A percentile compares a stretch with the other conserved stretches of the same genome.
Evolutionary conservation across 2,113 vertebrate genomes (phyloP).

Genomic region (Dromiciops gliroides): DNA sequence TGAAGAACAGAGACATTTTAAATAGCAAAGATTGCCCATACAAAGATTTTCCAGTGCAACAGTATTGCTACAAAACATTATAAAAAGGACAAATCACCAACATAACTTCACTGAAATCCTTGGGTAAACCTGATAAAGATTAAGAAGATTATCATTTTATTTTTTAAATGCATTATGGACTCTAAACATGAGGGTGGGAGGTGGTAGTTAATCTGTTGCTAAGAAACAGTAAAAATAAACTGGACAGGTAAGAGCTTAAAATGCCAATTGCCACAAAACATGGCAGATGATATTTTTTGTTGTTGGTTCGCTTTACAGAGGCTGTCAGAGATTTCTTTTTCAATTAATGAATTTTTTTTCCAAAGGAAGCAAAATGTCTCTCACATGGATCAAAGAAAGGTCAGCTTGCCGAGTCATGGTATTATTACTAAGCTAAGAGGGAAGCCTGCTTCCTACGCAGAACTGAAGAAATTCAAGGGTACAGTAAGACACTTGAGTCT

Average conservation of each 20-base stretch:
- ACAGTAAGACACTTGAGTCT: not conserved
- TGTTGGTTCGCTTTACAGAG: constrained; percentile 5
- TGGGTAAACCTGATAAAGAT: not conserved
- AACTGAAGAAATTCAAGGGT: constrained; percentile 39
- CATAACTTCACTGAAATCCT: constrained; percentile 29
- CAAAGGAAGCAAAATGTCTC: constrained; percentile 44
- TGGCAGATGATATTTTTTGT: not conserved
- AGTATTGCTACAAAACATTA: constrained; percentile 23
- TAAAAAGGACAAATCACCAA: constrained; percentile 21
- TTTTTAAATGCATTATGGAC: not conserved
- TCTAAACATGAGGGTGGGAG: not conserved
- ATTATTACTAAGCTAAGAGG: not conserved
- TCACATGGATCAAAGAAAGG: not conserved
- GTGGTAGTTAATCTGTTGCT: constrained; percentile 25
- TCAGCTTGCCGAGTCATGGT: not conserved
- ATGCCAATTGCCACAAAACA: constrained; percentile 64
- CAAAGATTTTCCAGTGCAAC: not conserved
- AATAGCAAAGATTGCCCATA: not conserved
- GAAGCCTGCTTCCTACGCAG: not conserved
- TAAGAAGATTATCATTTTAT: not conserved
- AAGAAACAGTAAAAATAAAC: constrained; percentile 45
- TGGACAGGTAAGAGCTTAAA: constrained; percentile 53
- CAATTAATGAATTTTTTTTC: constrained; percentile 39
- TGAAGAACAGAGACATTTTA: not conserved
- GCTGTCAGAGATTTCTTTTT: constrained; percentile 44